Base-by-base conservation (phyloP, 2,888 invertebrate species). In the Pristionchus fissidentatus region DNA sequence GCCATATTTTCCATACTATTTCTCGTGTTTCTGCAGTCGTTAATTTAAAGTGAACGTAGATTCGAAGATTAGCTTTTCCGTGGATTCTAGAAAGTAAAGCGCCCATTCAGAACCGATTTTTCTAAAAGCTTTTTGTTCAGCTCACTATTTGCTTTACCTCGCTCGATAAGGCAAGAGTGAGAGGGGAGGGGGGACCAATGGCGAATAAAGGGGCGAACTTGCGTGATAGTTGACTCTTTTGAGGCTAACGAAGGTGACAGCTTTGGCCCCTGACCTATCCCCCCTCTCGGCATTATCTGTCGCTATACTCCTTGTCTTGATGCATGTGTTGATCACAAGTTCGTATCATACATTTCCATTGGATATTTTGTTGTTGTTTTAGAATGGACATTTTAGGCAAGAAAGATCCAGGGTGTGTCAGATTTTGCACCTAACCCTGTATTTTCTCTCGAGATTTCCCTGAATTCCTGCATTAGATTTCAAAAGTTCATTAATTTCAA, bases 151-250 rank as follows among this genome's bases (percentile, higher is more conserved):
- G 70, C 70, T 70, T 70, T 26, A 41, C 41, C n/a, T 41, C 26
- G 70, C n/a, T 41, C 26, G 70, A 70, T 38, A 70, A 41, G 70
- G 38, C 41, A 66, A 66, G 70, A n/a, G n/a, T n/a, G n/a, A n/a
- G n/a, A n/a, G n/a, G n/a, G n/a, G n/a, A n/a, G 70, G 41, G 41
- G 13, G 41, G 43, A 15, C 8, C 41, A 22, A 70, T 70, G 41
- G 38, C 41, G 70, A 70, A 41, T 70, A 70, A 70, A 43, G 70
- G 41, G 38, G 26, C 41, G 22, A 26, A n/a, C 70, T 70, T 43
- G 70, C 70, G 43, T 70, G 70, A 70, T 70, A 70, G 70, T 70
- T 70, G 70, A 70, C 43, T 70, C 41, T 38, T 70, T 41, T 8
- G 43, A 26, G 70, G n/a, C n/a, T n/a, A 70, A 35, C 38, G 43